Conservation (phyloP, 2,797 vertebrate species). For the Spinus olivaceus region DNA sequence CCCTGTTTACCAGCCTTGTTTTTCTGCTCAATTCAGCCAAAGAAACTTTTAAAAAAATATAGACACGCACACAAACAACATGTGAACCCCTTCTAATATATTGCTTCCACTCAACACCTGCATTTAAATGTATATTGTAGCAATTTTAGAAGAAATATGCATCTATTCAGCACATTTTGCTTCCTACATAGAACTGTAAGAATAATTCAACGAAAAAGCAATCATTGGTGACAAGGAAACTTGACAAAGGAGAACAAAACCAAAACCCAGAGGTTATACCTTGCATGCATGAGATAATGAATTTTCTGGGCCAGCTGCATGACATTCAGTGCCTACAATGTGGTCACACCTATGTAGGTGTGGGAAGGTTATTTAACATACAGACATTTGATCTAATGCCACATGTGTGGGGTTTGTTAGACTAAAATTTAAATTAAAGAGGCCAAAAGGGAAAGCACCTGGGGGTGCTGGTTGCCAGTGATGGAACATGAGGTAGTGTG, state of each 20-base stretch:
- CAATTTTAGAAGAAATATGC: background rate
- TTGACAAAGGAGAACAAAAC: background rate
- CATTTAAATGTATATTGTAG: background rate
- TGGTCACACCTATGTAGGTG: background rate
- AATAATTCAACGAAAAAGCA: background rate
- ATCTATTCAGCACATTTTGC: background rate
- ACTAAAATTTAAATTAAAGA: background rate
- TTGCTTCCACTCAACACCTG: background rate
- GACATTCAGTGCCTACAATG: background rate
- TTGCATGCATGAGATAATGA: background rate
- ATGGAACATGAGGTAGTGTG: fast-evolving
- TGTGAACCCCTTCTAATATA: background rate
- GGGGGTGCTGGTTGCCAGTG: background rate
- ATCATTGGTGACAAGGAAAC: background rate
- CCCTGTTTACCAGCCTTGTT: background rate
- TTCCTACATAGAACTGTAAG: background rate
- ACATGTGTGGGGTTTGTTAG: background rate
- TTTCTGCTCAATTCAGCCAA: background rate
- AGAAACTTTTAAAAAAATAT: background rate
- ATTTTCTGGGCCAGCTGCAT: background rate
- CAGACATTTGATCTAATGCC: background rate
- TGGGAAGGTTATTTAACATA: background rate
- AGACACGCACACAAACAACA: background rate
- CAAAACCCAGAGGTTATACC: background rate
- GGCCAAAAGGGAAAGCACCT: background rate